Conservation (phyloP, 1,140 invertebrate genomes). For the Brevipalpus yothersi region DNA sequence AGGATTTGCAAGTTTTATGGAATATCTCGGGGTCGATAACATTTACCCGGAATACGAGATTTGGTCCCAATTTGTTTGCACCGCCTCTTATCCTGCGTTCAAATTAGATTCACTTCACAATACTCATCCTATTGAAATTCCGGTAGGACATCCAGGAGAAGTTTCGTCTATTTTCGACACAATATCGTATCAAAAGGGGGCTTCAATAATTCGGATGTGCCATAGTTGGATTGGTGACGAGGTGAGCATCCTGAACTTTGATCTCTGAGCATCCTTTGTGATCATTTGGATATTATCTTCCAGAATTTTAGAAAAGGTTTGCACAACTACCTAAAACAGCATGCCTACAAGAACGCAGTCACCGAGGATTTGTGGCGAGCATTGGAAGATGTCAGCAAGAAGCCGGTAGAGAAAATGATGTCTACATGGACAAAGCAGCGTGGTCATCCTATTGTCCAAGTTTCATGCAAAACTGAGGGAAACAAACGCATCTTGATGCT, state of each 20-base stretch:
- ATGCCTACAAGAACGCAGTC: slow-evolving; percentile 70
- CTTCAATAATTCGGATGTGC: slow-evolving; percentile 20
- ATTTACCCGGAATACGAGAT: background rate
- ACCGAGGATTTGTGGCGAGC: slow-evolving; percentile 87
- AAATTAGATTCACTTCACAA: slow-evolving; percentile 45
- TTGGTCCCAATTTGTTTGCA: background rate
- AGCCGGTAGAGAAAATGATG: slow-evolving; percentile 79
- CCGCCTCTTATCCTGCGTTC: background rate
- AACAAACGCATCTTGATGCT: slow-evolving; percentile 38
- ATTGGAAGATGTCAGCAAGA: slow-evolving; percentile 63
- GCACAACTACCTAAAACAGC: slow-evolving; percentile 66
- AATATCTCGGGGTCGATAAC: background rate
- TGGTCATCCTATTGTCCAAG: slow-evolving; percentile 51
- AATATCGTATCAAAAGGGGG: slow-evolving; percentile 26
- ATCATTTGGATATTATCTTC: no score
- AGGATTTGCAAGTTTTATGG: background rate
- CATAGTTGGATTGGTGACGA: slow-evolving; percentile 11
- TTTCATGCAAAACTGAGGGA: slow-evolving; percentile 18
- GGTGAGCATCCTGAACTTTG: background rate
- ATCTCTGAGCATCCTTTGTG: no score
- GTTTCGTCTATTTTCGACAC: slow-evolving; percentile 29
- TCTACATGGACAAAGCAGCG: slow-evolving; percentile 79
- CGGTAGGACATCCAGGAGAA: slow-evolving; percentile 56
- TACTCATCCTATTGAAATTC: slow-evolving; percentile 62
- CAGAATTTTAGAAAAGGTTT: slow-evolving; percentile 67